Percentiles rank a stretch among this genome's conserved stretches.
Evolutionary conservation across 2,888 invertebrate genomes (phyloP).

Genomic region (Physocephala rufipes): DNA sequence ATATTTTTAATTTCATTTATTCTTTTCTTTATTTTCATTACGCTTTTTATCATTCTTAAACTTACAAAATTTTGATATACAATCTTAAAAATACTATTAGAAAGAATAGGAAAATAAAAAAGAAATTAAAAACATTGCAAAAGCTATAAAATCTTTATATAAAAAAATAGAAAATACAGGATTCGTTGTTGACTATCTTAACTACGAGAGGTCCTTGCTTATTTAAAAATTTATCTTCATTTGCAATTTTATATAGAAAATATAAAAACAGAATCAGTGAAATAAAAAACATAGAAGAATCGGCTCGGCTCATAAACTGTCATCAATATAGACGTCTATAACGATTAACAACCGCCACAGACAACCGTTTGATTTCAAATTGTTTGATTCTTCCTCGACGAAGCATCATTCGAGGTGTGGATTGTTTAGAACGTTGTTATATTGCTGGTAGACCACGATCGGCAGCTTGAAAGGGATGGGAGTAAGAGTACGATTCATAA

Average conservation of each 20-base stretch:
- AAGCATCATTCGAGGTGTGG: neutral
- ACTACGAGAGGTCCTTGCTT: slow-evolving; percentile 14
- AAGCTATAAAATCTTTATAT: slow-evolving; percentile 5
- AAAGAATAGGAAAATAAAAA: slow-evolving; percentile 12
- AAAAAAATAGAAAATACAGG: slow-evolving; percentile 8
- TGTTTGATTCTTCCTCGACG: neutral
- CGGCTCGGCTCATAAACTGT: slow-evolving; percentile 9
- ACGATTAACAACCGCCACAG: too few species aligned
- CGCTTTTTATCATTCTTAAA: slow-evolving; percentile 25
- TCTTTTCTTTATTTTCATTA: slow-evolving; percentile 28
- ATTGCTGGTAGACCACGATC: too few species aligned
- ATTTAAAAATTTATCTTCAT: neutral
- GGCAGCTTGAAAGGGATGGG: too few species aligned
- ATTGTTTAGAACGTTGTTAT: neutral
- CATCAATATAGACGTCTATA: too few species aligned
- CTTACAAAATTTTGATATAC: slow-evolving; percentile 32
- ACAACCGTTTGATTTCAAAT: neutral
- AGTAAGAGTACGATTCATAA: neutral
- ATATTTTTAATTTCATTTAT: neutral
- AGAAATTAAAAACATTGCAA: slow-evolving; percentile 11
- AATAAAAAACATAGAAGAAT: slow-evolving; percentile 4
- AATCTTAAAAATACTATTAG: slow-evolving; percentile 29
- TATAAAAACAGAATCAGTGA: slow-evolving; percentile 11
- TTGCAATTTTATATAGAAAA: neutral
- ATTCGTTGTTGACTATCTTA: slow-evolving; percentile 28